phyloP scores from a whole-genome alignment of 2,888 invertebrate genomes.

The Macrosiphum euphorbiae region DNA sequence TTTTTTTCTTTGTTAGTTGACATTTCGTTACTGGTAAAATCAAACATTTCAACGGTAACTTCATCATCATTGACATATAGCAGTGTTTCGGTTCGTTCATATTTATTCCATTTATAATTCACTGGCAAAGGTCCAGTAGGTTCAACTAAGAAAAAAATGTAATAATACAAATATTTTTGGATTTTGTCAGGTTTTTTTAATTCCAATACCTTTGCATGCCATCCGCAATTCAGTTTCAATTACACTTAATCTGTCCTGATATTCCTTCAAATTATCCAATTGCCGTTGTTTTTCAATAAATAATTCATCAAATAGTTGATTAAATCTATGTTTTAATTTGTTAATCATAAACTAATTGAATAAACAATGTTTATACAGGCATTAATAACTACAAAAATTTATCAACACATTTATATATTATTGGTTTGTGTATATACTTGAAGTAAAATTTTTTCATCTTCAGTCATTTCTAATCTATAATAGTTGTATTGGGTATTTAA shows the following conservation, averaged over 20 bases:
- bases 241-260: slow-evolving; percentile 78
- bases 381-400: too few relatives aligned
- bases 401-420: not conserved
- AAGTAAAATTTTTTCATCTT: slow-evolving; percentile 68
- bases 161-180: not conserved
- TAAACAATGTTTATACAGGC: too few relatives aligned
- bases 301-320: slow-evolving; percentile 79
- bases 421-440: slow-evolving; percentile 64
- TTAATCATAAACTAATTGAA: slow-evolving; percentile 39
- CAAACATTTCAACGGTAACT: slow-evolving; percentile 70
- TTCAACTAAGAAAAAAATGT: slow-evolving; percentile 51
- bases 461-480: slow-evolving; percentile 36
- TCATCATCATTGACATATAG: slow-evolving; percentile 76
- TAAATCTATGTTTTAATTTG: slow-evolving; percentile 73
- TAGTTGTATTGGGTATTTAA: slow-evolving; percentile 33
- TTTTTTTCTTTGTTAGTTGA: slow-evolving; percentile 74
- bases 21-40: slow-evolving; percentile 71
- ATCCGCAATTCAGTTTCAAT: slow-evolving; percentile 72
- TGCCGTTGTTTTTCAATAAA: slow-evolving; percentile 78
- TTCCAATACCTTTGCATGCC: slow-evolving; percentile 66
- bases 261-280: slow-evolving; percentile 76
- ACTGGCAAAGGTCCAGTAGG: slow-evolving; percentile 66
- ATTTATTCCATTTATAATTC: slow-evolving; percentile 77
- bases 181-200: not conserved
- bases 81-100: slow-evolving; percentile 77